Conservation (phyloP, 2,113 vertebrate species). For the Benitochromis conjunctus region DNA sequence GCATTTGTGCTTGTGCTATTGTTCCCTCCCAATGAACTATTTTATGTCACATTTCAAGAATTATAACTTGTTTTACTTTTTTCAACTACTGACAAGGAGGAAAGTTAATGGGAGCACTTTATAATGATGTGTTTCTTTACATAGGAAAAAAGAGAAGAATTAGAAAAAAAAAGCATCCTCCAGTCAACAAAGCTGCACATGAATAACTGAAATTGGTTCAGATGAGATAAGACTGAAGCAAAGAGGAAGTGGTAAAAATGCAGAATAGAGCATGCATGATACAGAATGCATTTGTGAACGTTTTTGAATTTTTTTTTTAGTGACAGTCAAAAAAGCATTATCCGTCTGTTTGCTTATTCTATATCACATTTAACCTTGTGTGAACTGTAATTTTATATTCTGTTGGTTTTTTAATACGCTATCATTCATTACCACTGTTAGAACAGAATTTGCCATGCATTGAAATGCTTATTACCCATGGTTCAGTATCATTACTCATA, state of each 20-base stretch:
- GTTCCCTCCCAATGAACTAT: too few relatives aligned
- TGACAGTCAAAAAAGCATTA: neutral
- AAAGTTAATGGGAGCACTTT: neutral
- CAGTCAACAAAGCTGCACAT: neutral
- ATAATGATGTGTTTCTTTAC: neutral
- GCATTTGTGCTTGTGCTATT: neutral
- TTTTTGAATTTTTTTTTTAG: neutral
- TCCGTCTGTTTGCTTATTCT: neutral
- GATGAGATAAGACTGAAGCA: slow-evolving; percentile 6
- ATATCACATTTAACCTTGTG: neutral
- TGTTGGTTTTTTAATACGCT: rapidly evolving
- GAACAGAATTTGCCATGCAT: neutral
- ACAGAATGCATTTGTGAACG: neutral
- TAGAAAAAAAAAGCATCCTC: neutral
- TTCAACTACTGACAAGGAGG: neutral
- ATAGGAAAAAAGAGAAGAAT: neutral
- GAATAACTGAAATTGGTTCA: neutral
- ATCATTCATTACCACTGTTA: neutral
- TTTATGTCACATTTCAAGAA: neutral
- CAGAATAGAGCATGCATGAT: neutral
- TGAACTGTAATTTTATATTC: neutral
- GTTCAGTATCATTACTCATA: neutral
- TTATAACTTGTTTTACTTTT: neutral
- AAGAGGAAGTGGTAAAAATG: slow-evolving; percentile 47
- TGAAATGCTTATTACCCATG: neutral